Evolutionary conservation across 2,113 vertebrate species (phyloP).

Genomic region (Crotalus horridus): DNA sequence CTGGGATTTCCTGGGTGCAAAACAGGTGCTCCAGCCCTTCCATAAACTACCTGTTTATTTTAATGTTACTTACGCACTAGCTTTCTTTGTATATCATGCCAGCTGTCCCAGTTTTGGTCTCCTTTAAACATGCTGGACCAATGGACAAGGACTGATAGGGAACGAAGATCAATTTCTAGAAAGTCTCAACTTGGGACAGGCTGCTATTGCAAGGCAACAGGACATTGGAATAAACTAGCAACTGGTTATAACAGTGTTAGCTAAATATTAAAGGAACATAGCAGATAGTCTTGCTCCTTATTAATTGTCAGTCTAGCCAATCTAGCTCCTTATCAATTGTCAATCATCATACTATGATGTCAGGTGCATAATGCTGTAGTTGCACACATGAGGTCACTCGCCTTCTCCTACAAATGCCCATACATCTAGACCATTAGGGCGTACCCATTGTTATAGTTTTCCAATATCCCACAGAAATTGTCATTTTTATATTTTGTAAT

Average conservation of each 20-base stretch:
- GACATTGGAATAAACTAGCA: background rate
- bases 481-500: background rate
- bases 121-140: background rate
- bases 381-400: background rate
- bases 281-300: background rate
- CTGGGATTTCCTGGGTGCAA: background rate
- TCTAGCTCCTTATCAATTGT: background rate
- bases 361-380: background rate
- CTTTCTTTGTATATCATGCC: background rate
- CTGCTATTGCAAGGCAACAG: background rate
- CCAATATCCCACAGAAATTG: background rate
- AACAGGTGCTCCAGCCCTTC: background rate
- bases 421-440: background rate
- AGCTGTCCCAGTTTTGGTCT: background rate
- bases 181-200: background rate
- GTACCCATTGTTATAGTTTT: background rate
- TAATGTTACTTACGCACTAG: background rate
- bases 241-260: background rate
- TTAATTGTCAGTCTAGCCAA: background rate
- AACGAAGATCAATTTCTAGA: background rate
- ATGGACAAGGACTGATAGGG: background rate
- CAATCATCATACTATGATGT: background rate
- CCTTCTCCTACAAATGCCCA: background rate
- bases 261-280: background rate
- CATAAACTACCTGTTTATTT: background rate